Base-by-base conservation (phyloP, 2,113 vertebrate genomes). In the Lycaon pictus region DNA sequence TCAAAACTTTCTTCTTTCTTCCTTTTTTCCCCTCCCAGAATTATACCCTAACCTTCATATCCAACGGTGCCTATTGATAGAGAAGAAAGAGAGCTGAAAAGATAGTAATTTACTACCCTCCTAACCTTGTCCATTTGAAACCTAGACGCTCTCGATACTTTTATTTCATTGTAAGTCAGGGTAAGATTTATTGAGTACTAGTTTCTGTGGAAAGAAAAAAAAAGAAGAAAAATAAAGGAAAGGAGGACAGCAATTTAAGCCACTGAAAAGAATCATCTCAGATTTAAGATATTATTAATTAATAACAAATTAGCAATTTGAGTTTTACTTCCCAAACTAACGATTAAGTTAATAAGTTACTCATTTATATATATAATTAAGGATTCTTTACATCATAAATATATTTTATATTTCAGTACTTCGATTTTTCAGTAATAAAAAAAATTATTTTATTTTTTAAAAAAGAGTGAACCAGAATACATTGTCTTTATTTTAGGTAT, bases 31-130 rank as follows among this genome's bases (percentile, higher is more conserved):
- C 1, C 1, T 15, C 15, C 22, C 23, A 76, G 12, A 69, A 4
- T 88, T 88, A 37, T 11, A 29, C 8, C 2, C 5, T 58, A n/a
- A 10, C 10, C 16, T 11, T 82, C 19, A 69, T 2, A 95, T 84
- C 9, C 32, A 63, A 32, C 53, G 43, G 19, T n/a, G 35, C 3
- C 12, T 85, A 29, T 7, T 19, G 8, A 12, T 7, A 37, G 3
- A 67, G 11, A 25, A 43, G 53, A 22, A 69, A 77, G 17, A 69
- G 20, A 60, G 13, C 8, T 6, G 15, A 35, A 32, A 11, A 1
- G 2, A 7, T 25, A 9, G 1, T 17, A n/a, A 90, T 19, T 4
- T 10, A 19, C 20, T 29, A 5, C 2, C 2, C 2, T 62, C 51
- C 53, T 19, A 27, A 77, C 4, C 12, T 20, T 56, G 32, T n/a